Conservation (phyloP, 2,888 invertebrate species). For the Itoplectis maculator region DNA sequence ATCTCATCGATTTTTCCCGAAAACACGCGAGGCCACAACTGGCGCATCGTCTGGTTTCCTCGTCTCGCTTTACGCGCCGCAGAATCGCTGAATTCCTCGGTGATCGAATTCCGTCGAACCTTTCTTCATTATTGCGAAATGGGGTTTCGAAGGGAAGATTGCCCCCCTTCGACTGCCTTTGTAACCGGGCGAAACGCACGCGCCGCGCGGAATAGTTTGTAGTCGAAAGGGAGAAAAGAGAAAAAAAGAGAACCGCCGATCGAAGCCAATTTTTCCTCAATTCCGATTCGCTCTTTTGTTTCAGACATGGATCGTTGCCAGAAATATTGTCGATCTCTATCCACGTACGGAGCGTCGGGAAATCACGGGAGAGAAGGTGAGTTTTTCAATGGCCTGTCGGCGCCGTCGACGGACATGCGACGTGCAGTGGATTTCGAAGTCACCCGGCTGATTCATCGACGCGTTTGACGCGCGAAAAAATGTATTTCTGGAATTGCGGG, state of each 20-base stretch:
- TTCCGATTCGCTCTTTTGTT: slow-evolving; percentile 71
- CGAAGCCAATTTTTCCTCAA: slow-evolving; percentile 60
- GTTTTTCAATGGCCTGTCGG: slow-evolving; percentile 42
- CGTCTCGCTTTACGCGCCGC: slow-evolving; percentile 66
- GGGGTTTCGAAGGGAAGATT: slow-evolving; percentile 68
- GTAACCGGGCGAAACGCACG: slow-evolving; percentile 52
- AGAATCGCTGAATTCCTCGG: slow-evolving; percentile 67
- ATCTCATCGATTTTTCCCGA: slow-evolving; percentile 67
- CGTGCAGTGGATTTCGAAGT: background rate
- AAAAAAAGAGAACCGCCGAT: no score
- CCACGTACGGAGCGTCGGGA: slow-evolving; percentile 75
- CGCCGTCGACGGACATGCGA: background rate
- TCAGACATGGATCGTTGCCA: slow-evolving; percentile 78
- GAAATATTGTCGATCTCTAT: slow-evolving; percentile 78
- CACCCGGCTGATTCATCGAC: background rate
- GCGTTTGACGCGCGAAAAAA: background rate
- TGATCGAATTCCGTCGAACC: slow-evolving; percentile 70
- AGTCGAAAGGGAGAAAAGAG: no score
- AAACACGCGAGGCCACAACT: slow-evolving; percentile 44
- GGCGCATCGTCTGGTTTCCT: slow-evolving; percentile 15
- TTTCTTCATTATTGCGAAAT: slow-evolving; percentile 71
- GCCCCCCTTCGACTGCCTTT: slow-evolving; percentile 66
- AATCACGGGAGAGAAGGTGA: slow-evolving; percentile 76
- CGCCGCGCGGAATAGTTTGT: slow-evolving; percentile 41
- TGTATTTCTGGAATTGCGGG: background rate